Conservation (phyloP, 2,113 vertebrate genomes). For the Marmota flaviventris region DNA sequence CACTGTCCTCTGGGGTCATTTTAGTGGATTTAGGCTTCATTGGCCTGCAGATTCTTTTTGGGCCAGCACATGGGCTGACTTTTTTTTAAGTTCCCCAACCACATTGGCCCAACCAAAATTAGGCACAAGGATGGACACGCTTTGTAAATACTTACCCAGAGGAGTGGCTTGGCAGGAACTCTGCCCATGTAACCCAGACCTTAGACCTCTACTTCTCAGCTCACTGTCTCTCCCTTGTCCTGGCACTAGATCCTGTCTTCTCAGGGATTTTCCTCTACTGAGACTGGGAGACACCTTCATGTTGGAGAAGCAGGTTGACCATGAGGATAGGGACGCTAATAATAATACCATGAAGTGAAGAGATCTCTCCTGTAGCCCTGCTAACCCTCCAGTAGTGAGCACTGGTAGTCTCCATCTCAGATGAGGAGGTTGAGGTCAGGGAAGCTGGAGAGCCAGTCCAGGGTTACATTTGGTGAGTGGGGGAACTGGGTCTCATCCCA, state of each 20-base stretch:
- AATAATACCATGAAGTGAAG: fast-evolving
- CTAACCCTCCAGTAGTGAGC: background rate
- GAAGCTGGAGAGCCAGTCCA: background rate
- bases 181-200: fast-evolving
- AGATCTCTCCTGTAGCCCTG: background rate
- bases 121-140: background rate
- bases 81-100: background rate
- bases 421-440: background rate
- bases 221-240: background rate
- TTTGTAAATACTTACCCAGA: background rate
- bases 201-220: background rate
- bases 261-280: background rate
- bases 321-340: background rate
- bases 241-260: no score
- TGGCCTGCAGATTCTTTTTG: background rate
- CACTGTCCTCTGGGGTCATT: fast-evolving
- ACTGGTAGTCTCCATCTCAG: background rate
- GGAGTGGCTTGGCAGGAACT: background rate
- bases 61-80: background rate
- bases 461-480: background rate
- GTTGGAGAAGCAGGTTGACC: background rate
- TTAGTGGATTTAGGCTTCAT: background rate
- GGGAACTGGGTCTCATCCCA: background rate
- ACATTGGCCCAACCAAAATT: no score
- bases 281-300: background rate